Percentiles rank a stretch among this genome's conserved stretches.
Evolutionary conservation across 2,113 vertebrate genomes (phyloP).

Genomic region (Monopterus albus): DNA sequence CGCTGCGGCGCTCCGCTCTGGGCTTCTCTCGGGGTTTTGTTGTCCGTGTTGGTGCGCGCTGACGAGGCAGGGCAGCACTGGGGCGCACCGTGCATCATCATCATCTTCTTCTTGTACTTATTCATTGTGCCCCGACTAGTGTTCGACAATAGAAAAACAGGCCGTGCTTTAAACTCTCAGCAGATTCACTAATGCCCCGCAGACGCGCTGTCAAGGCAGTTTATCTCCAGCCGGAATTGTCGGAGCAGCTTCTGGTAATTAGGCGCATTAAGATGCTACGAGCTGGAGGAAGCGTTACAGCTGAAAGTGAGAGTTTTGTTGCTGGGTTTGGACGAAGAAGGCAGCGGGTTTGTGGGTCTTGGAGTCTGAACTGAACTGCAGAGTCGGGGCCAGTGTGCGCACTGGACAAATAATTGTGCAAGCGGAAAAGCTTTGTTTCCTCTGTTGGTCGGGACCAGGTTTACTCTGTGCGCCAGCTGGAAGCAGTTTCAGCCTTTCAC

Average conservation of each 20-base stretch:
- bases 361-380: conserved; percentile 27
- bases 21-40: neutral
- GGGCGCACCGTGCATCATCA: conserved; percentile 28
- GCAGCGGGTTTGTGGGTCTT: neutral
- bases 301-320: conserved; percentile 18
- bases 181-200: neutral
- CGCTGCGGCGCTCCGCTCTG: neutral
- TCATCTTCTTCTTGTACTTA: neutral
- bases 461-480: conserved; percentile 32
- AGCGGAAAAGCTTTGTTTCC: conserved; percentile 38
- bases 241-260: neutral
- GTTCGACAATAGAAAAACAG: neutral
- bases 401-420: conserved; percentile 6
- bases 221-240: neutral
- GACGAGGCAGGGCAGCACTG: conserved; percentile 45
- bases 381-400: conserved; percentile 26
- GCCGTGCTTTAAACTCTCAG: neutral
- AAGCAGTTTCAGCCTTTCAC: conserved; percentile 48
- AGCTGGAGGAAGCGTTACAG: neutral
- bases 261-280: conserved; percentile 18
- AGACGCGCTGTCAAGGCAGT: neutral
- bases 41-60: conserved; percentile 28
- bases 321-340: neutral
- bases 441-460: conserved; percentile 13
- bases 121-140: too few species aligned